Conservation (phyloP, 1,140 invertebrate genomes). For the Capitella teleta region DNA sequence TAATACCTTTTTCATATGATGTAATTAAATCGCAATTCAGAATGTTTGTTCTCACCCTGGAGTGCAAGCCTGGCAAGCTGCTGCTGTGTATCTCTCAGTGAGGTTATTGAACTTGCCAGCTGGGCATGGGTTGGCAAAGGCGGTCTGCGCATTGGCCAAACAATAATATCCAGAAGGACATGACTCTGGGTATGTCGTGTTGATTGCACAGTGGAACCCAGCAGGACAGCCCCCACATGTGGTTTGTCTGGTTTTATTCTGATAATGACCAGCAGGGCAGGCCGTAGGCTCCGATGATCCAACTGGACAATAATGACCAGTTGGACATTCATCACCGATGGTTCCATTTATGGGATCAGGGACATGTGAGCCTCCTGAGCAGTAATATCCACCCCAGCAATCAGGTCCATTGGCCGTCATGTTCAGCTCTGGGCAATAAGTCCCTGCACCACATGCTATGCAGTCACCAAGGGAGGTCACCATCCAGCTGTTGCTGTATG, state of each 20-base stretch:
- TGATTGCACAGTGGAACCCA: slow-evolving; percentile 25
- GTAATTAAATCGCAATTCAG: no score
- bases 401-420: slow-evolving; percentile 22
- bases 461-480: slow-evolving; percentile 11
- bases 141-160: not conserved
- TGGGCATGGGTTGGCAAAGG: slow-evolving; percentile 18
- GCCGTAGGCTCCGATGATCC: slow-evolving; percentile 20
- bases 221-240: slow-evolving; percentile 24
- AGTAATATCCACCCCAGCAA: slow-evolving; percentile 32
- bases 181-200: slow-evolving; percentile 23
- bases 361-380: slow-evolving; percentile 21
- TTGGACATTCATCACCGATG: slow-evolving; percentile 30
- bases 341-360: slow-evolving; percentile 21
- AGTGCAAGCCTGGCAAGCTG: slow-evolving; percentile 23
- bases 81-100: slow-evolving; percentile 15
- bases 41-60: slow-evolving; percentile 22
- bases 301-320: slow-evolving; percentile 26
- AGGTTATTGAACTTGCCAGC: slow-evolving; percentile 31
- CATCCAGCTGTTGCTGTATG: slow-evolving; percentile 3
- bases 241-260: slow-evolving; percentile 19
- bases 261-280: slow-evolving; percentile 25
- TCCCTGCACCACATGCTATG: slow-evolving; percentile 21
- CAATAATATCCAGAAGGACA: slow-evolving; percentile 32
- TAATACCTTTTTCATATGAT: no score
- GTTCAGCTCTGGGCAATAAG: slow-evolving; percentile 25